Percentiles rank a stretch among this genome's conserved stretches.
phyloP scores from a whole-genome alignment of 35 echinoderm and acorn worm species.

The Heliocidaris erythrogramma region DNA sequence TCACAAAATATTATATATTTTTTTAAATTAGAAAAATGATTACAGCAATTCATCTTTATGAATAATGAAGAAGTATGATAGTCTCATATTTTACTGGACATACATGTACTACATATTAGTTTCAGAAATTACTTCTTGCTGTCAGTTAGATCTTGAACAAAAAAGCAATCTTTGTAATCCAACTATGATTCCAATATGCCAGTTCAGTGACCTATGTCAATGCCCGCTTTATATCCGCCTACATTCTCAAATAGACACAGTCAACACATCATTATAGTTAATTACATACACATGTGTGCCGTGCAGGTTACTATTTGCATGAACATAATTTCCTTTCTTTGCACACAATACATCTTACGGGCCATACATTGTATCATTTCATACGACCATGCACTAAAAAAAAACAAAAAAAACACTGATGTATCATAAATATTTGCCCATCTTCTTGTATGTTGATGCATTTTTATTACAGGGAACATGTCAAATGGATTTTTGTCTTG shows the following conservation, averaged over 20 bases:
- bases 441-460: background rate
- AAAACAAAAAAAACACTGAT: no score
- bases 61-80: no score
- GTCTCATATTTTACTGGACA: no score
- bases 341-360: background rate
- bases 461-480: no score
- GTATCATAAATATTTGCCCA: no score
- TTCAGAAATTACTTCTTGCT: background rate
- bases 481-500: no score
- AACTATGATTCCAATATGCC: conserved; percentile 3
- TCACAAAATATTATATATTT: no score
- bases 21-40: no score
- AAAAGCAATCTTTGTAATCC: background rate
- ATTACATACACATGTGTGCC: background rate
- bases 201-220: conserved; percentile 11
- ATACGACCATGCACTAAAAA: no score
- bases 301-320: background rate
- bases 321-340: background rate
- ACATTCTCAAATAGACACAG: background rate
- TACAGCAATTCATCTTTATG: no score
- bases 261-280: background rate
- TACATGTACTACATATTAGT: no score
- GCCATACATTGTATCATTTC: no score
- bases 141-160: background rate
- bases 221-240: background rate